Percentiles rank a stretch among this genome's conserved stretches.
Conservation (phyloP, 2,797 vertebrate species). For the Scolopax rusticola region DNA sequence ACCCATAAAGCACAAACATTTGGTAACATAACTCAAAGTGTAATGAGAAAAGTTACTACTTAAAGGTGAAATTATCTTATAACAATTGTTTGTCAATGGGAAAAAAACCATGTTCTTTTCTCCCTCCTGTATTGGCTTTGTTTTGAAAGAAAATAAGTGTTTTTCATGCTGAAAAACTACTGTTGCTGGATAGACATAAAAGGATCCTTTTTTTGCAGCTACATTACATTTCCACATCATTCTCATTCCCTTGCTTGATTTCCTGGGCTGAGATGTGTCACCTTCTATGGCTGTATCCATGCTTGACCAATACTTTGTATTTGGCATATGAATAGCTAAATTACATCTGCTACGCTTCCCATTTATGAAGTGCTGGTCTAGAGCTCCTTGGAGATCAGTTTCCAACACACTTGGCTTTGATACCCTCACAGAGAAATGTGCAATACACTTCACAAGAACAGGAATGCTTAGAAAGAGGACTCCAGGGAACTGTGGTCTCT, state of each 20-base stretch:
- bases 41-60: neutral
- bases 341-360: neutral
- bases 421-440: neutral
- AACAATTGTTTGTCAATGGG: neutral
- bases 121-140: neutral
- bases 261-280: neutral
- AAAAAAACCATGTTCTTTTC: neutral
- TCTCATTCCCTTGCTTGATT: neutral
- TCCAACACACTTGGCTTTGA: neutral
- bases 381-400: constrained; percentile 19
- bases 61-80: neutral
- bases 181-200: neutral
- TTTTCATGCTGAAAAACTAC: neutral
- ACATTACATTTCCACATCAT: neutral
- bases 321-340: neutral
- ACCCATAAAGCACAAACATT: neutral
- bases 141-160: neutral
- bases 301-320: neutral
- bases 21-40: neutral
- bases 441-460: neutral
- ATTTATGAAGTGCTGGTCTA: neutral
- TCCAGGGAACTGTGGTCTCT: neutral
- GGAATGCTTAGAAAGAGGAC: neutral
- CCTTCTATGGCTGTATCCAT: neutral
- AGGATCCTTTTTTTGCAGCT: neutral